Evolutionary conservation across 2,113 vertebrate genomes (phyloP).

Genomic region (Pimephales promelas): DNA sequence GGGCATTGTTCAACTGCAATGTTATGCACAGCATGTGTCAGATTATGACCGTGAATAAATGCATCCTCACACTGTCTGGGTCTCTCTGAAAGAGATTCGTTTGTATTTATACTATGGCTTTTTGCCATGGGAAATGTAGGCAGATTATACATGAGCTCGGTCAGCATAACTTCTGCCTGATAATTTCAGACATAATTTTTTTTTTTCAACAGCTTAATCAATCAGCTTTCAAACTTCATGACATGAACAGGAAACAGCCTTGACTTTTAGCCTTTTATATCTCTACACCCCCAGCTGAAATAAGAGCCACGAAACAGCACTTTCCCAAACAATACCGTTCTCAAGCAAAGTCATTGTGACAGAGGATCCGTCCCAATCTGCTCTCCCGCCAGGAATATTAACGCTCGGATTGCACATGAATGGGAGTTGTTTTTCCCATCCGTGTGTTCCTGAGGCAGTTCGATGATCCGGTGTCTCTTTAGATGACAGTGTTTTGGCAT

Average conservation of each 20-base stretch:
- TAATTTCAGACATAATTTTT: not conserved
- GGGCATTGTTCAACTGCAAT: not conserved
- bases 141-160: not conserved
- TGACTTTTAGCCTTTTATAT: conserved; percentile 1
- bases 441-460: conserved; percentile 1
- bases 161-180: not conserved
- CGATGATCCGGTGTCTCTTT: conserved; percentile 7
- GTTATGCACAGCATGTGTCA: not conserved
- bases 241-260: conserved; percentile 15
- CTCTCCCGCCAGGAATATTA: not conserved
- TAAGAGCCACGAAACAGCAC: not conserved
- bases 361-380: conserved; percentile 15
- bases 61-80: not conserved
- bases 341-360: not conserved
- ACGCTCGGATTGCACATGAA: conserved; percentile 13
- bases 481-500: not conserved
- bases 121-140: not conserved
- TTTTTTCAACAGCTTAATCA: not conserved
- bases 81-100: not conserved
- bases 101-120: not conserved
- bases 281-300: not conserved
- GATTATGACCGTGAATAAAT: conserved; percentile 1
- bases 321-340: conserved; percentile 10
- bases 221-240: not conserved
- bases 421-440: conserved; percentile 3